Base-by-base conservation (phyloP, 2,113 vertebrate species). In the Opisthocomus hoazin region DNA sequence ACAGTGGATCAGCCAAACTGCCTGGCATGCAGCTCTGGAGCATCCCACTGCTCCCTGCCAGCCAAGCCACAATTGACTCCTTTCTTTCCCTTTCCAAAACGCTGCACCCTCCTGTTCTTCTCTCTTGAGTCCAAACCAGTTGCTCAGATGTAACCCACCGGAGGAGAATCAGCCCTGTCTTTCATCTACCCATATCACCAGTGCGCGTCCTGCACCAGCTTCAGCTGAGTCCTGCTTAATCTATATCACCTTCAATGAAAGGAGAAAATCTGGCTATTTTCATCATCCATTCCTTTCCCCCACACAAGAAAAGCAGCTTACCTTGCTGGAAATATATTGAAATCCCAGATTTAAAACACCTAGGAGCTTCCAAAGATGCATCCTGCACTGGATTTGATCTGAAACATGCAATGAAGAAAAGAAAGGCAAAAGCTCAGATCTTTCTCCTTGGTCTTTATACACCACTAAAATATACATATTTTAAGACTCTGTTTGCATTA, bases 31-130 rank as follows among this genome's bases (percentile, higher is more conserved):
- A 73, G 32, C 43, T 73, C 56, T 58, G 32, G 50, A 81, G 36
- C 29, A 37, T 37, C 45, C 58, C 0, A 0, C n/a, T 0, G 0
- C 48, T 73, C 20, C 68, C 64, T 22, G 30, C 36, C 45, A 81
- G 34, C 68, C 3, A 1, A 64, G 50, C 41, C 34, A 90, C 54
- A 90, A 74, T 3, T 54, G 9, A 10, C 24, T 69, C 29, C 48
- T 80, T 80, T 71, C 30, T 54, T 68, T 39, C n/a, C 29, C 43
- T 61, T 81, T 68, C 69, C 39, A 77, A 81, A 77, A 56, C 15
- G 14, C 39, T 48, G 15, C 43, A 32, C 8, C 9, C 18, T 2
- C 27, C 12, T 11, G 14, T 50, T 80, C 26, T 45, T 26, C 60
- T 61, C 57, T 76, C 26, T 4, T 4, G 17, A 64, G 39, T 22